A percentile compares a stretch with the other conserved stretches of the same genome.
Conservation (phyloP, 2,888 invertebrate genomes). For the Hypomecis punctinalis region DNA sequence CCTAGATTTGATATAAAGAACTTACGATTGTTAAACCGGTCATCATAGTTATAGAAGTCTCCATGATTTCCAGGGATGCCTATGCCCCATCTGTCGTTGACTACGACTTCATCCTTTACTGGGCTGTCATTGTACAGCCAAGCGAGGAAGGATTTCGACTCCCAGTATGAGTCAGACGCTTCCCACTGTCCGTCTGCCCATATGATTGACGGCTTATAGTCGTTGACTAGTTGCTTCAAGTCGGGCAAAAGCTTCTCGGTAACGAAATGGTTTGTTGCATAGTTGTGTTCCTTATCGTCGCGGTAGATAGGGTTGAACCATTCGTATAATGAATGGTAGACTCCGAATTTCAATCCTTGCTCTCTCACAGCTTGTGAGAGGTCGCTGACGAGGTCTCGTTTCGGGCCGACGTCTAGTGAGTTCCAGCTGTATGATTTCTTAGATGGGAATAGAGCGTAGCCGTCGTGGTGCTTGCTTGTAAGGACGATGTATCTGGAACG, state of each 20-base stretch:
- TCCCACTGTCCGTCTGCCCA: conserved; percentile 99
- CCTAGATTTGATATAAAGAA: conserved; percentile 2
- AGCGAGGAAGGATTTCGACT: conserved; percentile 92
- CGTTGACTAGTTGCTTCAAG: conserved; percentile 89
- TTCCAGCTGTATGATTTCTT: conserved; percentile 94
- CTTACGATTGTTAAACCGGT: conserved; percentile 85
- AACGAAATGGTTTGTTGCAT: conserved; percentile 87
- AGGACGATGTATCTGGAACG: conserved; percentile 85
- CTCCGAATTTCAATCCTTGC: conserved; percentile 89
- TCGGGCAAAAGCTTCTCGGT: conserved; percentile 91
- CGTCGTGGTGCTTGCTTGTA: conserved; percentile 96
- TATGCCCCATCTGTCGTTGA: conserved; percentile 97
- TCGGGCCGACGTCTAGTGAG: conserved; percentile 90
- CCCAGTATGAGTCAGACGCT: conserved; percentile 92
- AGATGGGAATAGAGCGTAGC: conserved; percentile 93
- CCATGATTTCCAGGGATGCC: conserved; percentile 93
- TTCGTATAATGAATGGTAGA: conserved; percentile 94
- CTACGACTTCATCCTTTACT: conserved; percentile 94
- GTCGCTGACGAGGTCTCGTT: conserved; percentile 91
- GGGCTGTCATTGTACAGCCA: conserved; percentile 97
- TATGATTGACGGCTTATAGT: conserved; percentile 90
- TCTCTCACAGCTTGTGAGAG: conserved; percentile 88
- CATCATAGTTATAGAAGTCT: conserved; percentile 93
- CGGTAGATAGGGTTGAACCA: conserved; percentile 94
- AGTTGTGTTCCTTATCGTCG: conserved; percentile 88